phyloP scores from a whole-genome alignment of 2,113 vertebrate genomes.

The Phodopus roborovskii region DNA sequence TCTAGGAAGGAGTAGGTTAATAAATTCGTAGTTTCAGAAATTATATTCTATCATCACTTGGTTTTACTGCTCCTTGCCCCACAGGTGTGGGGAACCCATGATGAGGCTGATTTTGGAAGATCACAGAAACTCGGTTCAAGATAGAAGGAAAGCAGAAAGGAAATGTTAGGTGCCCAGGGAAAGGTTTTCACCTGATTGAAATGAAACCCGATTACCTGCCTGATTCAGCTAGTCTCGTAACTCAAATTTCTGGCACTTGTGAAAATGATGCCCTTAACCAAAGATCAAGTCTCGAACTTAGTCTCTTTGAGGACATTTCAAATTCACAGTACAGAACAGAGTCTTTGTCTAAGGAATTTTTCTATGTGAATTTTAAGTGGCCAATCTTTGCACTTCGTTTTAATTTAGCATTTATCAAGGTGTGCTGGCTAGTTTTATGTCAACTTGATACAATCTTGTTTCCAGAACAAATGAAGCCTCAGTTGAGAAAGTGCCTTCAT shows the following conservation, averaged over 20 bases:
- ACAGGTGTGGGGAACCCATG: neutral
- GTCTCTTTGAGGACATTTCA: neutral
- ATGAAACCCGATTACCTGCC: no score
- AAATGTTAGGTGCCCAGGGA: neutral
- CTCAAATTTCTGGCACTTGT: neutral
- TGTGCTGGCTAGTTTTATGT: neutral
- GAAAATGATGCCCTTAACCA: no score
- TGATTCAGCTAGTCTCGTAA: neutral
- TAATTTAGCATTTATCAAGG: neutral
- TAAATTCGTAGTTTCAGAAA: neutral
- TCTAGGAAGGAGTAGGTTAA: neutral
- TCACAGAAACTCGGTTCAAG: neutral
- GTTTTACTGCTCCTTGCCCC: neutral
- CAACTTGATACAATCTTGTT: neutral
- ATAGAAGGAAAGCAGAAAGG: neutral
- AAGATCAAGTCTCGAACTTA: neutral
- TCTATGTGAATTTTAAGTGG: neutral
- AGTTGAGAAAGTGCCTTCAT: neutral
- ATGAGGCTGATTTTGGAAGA: neutral
- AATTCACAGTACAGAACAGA: neutral
- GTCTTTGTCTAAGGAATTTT: neutral
- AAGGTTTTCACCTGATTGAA: neutral
- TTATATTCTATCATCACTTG: neutral
- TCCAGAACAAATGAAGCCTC: neutral
- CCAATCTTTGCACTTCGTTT: neutral